These are phyloP conservation scores for Cladorhizidae sp. DNA, from an alignment of 37 sponge, comb jelly and placozoan genomes.

Conservation along the genomic window DNA sequence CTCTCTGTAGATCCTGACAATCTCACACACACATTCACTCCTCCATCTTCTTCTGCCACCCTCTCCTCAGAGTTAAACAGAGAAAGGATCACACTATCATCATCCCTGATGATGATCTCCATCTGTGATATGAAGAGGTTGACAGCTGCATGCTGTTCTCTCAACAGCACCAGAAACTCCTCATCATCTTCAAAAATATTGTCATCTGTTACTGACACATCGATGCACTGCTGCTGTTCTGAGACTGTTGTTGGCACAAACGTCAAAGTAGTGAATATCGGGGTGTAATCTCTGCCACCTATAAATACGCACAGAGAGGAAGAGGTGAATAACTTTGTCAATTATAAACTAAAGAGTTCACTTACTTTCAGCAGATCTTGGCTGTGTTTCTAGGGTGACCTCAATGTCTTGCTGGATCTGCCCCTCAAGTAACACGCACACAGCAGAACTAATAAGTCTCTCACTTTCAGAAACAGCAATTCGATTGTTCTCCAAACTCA, in stretches of 20 bases:
- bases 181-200: slow-evolving; percentile 11
- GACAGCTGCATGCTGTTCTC: not conserved
- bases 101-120: slow-evolving; percentile 16
- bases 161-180: not conserved
- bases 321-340: too few species aligned
- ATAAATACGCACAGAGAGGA: not conserved
- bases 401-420: not conserved
- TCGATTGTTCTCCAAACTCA: not conserved
- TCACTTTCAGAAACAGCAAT: not conserved
- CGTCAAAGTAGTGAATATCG: not conserved
- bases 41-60: slow-evolving; percentile 10
- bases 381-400: not conserved
- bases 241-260: not conserved
- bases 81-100: slow-evolving; percentile 14
- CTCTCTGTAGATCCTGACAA: slow-evolving; percentile 22
- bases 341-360: too few species aligned
- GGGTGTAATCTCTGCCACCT: slow-evolving; percentile 21
- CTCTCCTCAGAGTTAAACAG: not conserved
- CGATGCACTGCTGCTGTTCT: not conserved
- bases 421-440: slow-evolving; percentile 33
- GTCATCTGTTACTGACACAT: slow-evolving; percentile 24
- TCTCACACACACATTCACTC: slow-evolving; percentile 8
- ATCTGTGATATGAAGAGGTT: not conserved
- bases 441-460: too few species aligned
- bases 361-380: slow-evolving; percentile 9